phyloP scores from a whole-genome alignment of 2,797 vertebrate species.

The Tolypeutes matacus region DNA sequence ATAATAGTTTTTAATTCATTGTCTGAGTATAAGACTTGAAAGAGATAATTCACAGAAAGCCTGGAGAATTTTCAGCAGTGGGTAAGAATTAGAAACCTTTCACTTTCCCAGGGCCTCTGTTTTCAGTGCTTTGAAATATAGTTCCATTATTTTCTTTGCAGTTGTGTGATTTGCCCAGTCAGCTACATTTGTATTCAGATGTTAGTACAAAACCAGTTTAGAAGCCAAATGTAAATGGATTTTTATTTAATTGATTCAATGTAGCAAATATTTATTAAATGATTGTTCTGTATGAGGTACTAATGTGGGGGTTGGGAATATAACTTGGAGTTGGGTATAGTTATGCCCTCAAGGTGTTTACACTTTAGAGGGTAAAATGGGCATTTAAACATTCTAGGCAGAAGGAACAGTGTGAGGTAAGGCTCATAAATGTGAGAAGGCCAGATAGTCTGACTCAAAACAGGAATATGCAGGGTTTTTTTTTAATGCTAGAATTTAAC shows the following conservation, averaged over 20 bases:
- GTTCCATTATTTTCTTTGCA: constrained; percentile 67
- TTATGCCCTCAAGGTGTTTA: constrained; percentile 37
- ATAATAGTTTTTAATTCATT: constrained; percentile 48
- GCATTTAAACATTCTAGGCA: constrained; percentile 32
- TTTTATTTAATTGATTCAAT: constrained; percentile 33
- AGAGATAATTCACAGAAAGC: constrained; percentile 46
- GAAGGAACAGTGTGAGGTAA: constrained; percentile 26
- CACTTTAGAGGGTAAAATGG: neutral
- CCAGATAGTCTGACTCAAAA: neutral
- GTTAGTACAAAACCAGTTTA: constrained; percentile 53
- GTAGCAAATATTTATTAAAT: constrained; percentile 48
- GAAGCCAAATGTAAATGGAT: constrained; percentile 37
- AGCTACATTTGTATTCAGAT: constrained; percentile 55
- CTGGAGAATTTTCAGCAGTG: constrained; percentile 40
- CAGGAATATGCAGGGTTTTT: neutral
- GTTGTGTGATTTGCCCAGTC: constrained; percentile 57
- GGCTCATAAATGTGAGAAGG: constrained; percentile 10
- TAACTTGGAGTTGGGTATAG: neutral
- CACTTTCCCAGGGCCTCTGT: neutral
- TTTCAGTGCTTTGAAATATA: neutral
- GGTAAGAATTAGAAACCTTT: constrained; percentile 49
- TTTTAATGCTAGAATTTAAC: neutral
- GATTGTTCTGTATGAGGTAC: neutral
- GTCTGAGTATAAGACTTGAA: constrained; percentile 53
- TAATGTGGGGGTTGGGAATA: neutral